Evolutionary conservation across 2,888 invertebrate genomes (phyloP).

Genomic region (Incurvaria masculella): DNA sequence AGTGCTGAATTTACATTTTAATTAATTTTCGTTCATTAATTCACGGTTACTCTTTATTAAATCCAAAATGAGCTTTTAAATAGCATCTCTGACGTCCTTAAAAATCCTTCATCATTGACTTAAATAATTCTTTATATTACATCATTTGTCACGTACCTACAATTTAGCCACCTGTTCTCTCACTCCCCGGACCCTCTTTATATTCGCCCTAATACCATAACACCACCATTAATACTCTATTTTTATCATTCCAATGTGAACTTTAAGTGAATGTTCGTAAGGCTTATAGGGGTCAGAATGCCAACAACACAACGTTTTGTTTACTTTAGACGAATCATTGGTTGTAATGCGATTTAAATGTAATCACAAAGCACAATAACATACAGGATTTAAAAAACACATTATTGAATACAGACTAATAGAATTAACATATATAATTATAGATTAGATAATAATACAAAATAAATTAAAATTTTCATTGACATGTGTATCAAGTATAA

Average conservation of each 20-base stretch:
- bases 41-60: not conserved
- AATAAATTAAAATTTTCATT: too few relatives aligned
- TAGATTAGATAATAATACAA: too few relatives aligned
- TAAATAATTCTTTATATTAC: not conserved
- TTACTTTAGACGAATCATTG: not conserved
- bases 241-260: not conserved
- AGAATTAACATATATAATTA: too few relatives aligned
- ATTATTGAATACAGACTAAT: too few relatives aligned
- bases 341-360: not conserved
- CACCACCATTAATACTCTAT: too few relatives aligned
- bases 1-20: not conserved
- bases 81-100: not conserved
- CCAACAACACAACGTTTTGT: not conserved
- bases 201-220: too few relatives aligned
- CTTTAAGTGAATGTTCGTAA: not conserved
- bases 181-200: not conserved
- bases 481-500: too few relatives aligned
- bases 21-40: not conserved
- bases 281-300: not conserved
- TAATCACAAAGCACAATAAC: not conserved
- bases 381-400: too few relatives aligned
- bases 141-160: not conserved
- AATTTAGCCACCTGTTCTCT: not conserved
- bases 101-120: not conserved
- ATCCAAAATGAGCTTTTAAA: too few relatives aligned